A percentile compares a stretch with the other conserved stretches of the same genome.
Conservation (phyloP, 1,140 invertebrate genomes). For the Aphaenogaster ashmeadi region DNA sequence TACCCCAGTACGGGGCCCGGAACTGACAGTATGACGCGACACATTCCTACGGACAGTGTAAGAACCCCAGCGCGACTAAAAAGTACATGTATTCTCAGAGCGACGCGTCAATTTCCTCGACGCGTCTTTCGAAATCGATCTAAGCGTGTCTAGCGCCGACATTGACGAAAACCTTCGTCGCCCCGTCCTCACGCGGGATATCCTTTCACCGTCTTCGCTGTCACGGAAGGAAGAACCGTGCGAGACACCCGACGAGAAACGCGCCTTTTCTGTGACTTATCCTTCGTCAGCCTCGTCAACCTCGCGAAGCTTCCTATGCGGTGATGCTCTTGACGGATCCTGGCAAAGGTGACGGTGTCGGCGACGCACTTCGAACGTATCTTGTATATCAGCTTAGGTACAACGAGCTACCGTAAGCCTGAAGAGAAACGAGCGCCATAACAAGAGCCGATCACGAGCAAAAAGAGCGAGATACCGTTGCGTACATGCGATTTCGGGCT, state of each 20-base stretch:
- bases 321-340: not conserved
- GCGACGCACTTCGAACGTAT: slow-evolving; percentile 25
- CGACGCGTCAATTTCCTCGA: slow-evolving; percentile 50
- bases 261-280: not conserved
- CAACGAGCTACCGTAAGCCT: slow-evolving; percentile 9
- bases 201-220: not conserved
- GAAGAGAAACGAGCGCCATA: slow-evolving; percentile 46
- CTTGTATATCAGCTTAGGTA: slow-evolving; percentile 1
- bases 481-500: not conserved
- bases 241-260: slow-evolving; percentile 15
- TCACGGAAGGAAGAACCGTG: not conserved
- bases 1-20: not conserved
- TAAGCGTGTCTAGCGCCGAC: not conserved
- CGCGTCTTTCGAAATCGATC: slow-evolving; percentile 52
- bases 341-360: slow-evolving; percentile 28
- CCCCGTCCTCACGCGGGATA: not conserved
- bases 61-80: slow-evolving; percentile 45
- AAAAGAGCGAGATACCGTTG: slow-evolving; percentile 23
- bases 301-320: not conserved
- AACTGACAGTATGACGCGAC: slow-evolving; percentile 63
- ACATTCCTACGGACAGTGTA: slow-evolving; percentile 60
- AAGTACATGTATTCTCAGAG: slow-evolving; percentile 26
- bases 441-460: slow-evolving; percentile 32
- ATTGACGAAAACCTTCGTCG: slow-evolving; percentile 14
- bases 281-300: not conserved